Evolutionary conservation across 2,888 invertebrate genomes (phyloP).

Genomic region (Torymus texanus): DNA sequence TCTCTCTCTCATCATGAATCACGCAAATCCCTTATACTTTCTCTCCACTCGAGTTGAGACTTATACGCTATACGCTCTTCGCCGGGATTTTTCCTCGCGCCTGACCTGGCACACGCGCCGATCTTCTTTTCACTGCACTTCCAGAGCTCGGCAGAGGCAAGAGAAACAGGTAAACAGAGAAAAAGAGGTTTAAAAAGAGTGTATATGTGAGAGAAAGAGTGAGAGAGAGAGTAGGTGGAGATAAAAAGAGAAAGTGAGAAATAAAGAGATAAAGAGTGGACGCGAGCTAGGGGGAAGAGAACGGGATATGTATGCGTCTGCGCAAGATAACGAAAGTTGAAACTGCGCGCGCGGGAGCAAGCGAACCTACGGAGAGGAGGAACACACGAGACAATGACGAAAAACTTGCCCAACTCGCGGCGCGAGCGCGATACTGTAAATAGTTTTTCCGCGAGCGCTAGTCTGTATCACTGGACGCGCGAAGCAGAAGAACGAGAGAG

Average conservation of each 20-base stretch:
- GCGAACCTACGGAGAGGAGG: background rate
- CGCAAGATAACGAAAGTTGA: slow-evolving; percentile 37
- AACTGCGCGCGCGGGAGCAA: slow-evolving; percentile 7
- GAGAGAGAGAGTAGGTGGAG: background rate
- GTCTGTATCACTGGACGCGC: background rate
- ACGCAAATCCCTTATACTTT: slow-evolving; percentile 34
- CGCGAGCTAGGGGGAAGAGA: slow-evolving; percentile 7
- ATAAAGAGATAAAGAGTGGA: background rate
- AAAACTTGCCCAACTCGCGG: slow-evolving; percentile 17
- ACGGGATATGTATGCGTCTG: slow-evolving; percentile 11
- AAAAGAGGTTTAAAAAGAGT: too few species aligned
- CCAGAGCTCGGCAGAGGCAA: background rate
- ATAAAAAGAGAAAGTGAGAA: background rate
- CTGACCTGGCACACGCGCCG: slow-evolving; percentile 17
- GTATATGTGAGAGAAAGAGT: too few species aligned
- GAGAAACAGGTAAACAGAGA: background rate
- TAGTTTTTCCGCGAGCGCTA: background rate
- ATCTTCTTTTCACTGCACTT: too few species aligned
- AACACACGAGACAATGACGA: slow-evolving; percentile 15
- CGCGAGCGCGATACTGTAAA: slow-evolving; percentile 3
- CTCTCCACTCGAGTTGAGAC: background rate
- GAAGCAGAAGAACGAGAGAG: too few species aligned
- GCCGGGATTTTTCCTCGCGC: slow-evolving; percentile 23
- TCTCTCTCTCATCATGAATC: slow-evolving; percentile 23
- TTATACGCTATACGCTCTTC: slow-evolving; percentile 9